Conservation (phyloP, 2,113 vertebrate genomes). For the Amphiprion percula region DNA sequence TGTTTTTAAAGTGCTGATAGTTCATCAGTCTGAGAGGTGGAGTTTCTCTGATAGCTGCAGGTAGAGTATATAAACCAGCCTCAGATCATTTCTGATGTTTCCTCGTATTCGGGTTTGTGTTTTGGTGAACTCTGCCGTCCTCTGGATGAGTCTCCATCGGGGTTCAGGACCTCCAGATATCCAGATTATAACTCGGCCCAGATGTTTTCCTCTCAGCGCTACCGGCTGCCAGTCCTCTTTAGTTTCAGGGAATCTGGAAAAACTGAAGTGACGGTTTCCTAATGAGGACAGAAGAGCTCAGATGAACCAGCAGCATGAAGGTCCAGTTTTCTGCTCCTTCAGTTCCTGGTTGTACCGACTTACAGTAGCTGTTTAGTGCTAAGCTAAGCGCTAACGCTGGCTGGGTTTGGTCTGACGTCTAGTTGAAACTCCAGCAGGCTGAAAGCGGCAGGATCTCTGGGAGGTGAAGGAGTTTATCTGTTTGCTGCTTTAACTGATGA, state of each 20-base stretch:
- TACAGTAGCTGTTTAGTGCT: conserved; percentile 20
- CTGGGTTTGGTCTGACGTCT: conserved; percentile 20
- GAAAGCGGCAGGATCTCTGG: too few relatives aligned
- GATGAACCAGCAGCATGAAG: conserved; percentile 48
- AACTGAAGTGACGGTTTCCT: conserved; percentile 49
- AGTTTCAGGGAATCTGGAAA: conserved; percentile 38
- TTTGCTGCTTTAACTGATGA: conserved; percentile 12
- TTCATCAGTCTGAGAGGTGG: too few relatives aligned
- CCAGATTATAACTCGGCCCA: conserved; percentile 69
- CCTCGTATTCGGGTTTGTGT: not conserved
- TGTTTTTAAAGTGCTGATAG: too few relatives aligned
- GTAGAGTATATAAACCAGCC: too few relatives aligned
- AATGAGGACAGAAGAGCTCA: conserved; percentile 48
- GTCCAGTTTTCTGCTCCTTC: conserved; percentile 7
- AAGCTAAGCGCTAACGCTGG: conserved; percentile 27
- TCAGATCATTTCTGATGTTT: too few relatives aligned
- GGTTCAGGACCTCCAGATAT: conserved; percentile 62
- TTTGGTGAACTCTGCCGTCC: not conserved
- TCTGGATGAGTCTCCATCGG: conserved; percentile 29
- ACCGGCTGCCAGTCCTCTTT: conserved; percentile 49
- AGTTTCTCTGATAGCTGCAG: too few relatives aligned
- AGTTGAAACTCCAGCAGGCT: too few relatives aligned
- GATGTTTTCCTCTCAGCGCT: conserved; percentile 57
- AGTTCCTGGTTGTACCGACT: conserved; percentile 26
- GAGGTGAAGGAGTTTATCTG: conserved; percentile 11